These are phyloP conservation scores for Anguilla anguilla DNA, from an alignment of 2,797 vertebrate species.

Conservation along the genomic window DNA sequence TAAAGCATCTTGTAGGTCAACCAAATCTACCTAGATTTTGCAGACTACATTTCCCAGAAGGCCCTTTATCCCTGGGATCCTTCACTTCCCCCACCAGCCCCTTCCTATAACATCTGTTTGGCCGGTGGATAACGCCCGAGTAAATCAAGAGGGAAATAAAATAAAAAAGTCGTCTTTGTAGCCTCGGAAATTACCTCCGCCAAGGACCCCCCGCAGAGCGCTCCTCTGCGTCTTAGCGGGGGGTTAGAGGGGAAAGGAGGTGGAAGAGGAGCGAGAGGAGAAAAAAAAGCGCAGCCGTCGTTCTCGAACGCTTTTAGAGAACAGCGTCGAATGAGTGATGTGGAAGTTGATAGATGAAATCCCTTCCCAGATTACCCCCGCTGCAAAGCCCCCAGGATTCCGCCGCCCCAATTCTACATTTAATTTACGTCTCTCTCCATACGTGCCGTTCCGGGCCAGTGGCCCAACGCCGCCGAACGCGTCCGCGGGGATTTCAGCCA, in stretches of 20 bases:
- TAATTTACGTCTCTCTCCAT: conserved; percentile 44
- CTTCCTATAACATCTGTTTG: background rate
- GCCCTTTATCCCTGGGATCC: background rate
- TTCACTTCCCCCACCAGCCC: background rate
- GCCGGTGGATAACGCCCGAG: background rate
- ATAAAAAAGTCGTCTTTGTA: conserved; percentile 34
- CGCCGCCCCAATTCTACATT: conserved; percentile 43
- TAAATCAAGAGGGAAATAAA: background rate
- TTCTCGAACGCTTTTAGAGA: conserved; percentile 44
- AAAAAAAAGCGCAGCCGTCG: conserved; percentile 34
- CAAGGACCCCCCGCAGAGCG: conserved; percentile 36
- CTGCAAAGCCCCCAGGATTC: conserved; percentile 42
- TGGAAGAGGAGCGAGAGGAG: background rate
- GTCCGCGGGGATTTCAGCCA: conserved; percentile 24
- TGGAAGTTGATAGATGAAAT: conserved; percentile 48
- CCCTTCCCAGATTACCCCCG: background rate
- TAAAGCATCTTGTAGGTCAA: background rate
- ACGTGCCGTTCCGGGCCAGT: background rate
- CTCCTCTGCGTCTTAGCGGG: conserved; percentile 6
- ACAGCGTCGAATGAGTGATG: conserved; percentile 34
- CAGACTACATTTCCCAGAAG: conserved; percentile 30
- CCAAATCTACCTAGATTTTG: background rate
- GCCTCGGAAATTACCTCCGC: conserved; percentile 39
- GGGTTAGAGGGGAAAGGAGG: background rate
- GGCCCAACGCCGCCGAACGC: background rate